These are phyloP conservation scores for Ariopsis seemanni DNA, from an alignment of 2,113 vertebrate species.

Conservation along the genomic window DNA sequence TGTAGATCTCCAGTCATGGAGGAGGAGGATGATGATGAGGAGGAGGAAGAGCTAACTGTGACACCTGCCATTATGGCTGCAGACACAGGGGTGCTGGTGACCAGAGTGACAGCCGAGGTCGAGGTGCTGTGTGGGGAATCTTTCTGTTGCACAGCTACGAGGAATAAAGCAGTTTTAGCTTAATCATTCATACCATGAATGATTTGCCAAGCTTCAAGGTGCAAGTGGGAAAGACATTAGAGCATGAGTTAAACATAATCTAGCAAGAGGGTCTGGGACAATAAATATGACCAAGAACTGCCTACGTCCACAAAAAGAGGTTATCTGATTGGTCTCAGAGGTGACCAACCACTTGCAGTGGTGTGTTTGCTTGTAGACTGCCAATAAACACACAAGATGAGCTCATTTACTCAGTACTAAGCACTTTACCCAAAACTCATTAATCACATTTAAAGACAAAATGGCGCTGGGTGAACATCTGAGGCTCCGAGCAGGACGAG, in stretches of 20 bases:
- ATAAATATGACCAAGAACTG: not conserved
- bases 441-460: too few relatives aligned
- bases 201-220: not conserved
- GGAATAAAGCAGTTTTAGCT: slow-evolving; percentile 16
- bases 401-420: too few relatives aligned
- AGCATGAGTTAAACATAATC: not conserved
- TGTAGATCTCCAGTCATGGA: slow-evolving; percentile 75
- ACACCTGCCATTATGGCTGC: slow-evolving; percentile 78
- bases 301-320: not conserved
- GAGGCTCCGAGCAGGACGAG: too few relatives aligned
- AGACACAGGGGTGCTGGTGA: slow-evolving; percentile 83
- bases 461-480: too few relatives aligned
- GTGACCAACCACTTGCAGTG: too few relatives aligned
- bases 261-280: not conserved
- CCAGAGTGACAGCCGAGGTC: slow-evolving; percentile 88
- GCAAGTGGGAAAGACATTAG: not conserved
- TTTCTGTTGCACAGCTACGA: slow-evolving; percentile 90
- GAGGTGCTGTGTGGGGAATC: slow-evolving; percentile 86
- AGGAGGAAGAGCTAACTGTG: slow-evolving; percentile 76
- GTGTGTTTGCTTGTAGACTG: not conserved
- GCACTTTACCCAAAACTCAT: too few relatives aligned
- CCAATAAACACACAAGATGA: not conserved
- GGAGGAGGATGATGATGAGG: slow-evolving; percentile 68
- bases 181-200: not conserved
- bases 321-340: too few relatives aligned